A percentile compares a stretch with the other conserved stretches of the same genome.
Evolutionary conservation across 2,888 invertebrate genomes (phyloP).

Genomic region (Conistra vaccinii): DNA sequence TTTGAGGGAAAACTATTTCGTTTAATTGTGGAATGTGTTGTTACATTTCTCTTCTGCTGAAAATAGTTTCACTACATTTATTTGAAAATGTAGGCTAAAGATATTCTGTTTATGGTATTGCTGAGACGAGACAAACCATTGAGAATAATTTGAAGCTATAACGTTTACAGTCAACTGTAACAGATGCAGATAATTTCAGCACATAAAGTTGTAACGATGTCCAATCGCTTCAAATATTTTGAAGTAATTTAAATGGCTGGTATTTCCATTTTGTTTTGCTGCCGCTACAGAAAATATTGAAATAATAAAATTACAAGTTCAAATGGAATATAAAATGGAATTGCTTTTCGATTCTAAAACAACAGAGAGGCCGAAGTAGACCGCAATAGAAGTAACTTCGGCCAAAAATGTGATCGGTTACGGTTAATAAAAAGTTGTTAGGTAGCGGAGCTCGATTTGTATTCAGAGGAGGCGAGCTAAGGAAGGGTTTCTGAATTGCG

Average conservation of each 20-base stretch:
- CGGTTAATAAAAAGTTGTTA: slow-evolving; percentile 73
- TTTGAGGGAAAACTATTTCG: slow-evolving; percentile 65
- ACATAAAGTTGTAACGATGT: slow-evolving; percentile 38
- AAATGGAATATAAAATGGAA: slow-evolving; percentile 61
- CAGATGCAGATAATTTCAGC: slow-evolving; percentile 54
- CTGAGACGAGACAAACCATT: slow-evolving; percentile 19
- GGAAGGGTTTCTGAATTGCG: slow-evolving; percentile 76
- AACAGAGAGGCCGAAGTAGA: slow-evolving; percentile 57
- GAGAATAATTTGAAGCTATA: slow-evolving; percentile 44
- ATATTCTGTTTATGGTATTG: slow-evolving; percentile 20
- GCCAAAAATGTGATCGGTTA: slow-evolving; percentile 70
- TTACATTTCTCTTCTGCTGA: slow-evolving; percentile 33
- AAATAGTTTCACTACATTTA: slow-evolving; percentile 33
- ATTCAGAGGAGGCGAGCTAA: slow-evolving; percentile 71
- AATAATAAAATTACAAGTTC: slow-evolving; percentile 55
- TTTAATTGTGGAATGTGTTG: slow-evolving; percentile 57
- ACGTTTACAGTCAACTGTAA: slow-evolving; percentile 36
- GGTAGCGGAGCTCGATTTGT: slow-evolving; percentile 71
- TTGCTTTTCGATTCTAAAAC: slow-evolving; percentile 67
- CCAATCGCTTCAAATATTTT: slow-evolving; percentile 41
- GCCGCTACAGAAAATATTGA: slow-evolving; percentile 50
- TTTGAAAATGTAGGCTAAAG: slow-evolving; percentile 30
- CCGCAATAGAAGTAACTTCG: slow-evolving; percentile 66
- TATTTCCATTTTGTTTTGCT: slow-evolving; percentile 46
- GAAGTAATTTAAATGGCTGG: slow-evolving; percentile 34